phyloP scores from a whole-genome alignment of 2,113 vertebrate genomes.

The Myotis lucifugus region DNA sequence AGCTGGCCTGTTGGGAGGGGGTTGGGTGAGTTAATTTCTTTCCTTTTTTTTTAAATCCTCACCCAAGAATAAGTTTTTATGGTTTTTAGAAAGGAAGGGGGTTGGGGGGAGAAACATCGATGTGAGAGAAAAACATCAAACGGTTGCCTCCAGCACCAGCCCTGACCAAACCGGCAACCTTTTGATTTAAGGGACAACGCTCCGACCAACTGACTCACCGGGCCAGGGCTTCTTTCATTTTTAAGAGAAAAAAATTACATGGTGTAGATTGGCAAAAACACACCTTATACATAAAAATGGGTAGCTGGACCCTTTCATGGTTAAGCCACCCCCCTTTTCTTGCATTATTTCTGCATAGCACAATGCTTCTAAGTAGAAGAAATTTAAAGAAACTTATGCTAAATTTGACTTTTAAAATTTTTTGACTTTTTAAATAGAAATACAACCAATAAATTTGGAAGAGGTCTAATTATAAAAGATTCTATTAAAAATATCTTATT shows the following conservation, averaged over 20 bases:
- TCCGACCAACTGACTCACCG: neutral
- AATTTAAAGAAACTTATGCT: slow-evolving; percentile 6
- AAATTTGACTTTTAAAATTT: neutral
- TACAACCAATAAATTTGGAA: slow-evolving; percentile 23
- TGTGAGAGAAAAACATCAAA: neutral
- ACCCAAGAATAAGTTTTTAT: neutral
- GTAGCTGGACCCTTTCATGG: neutral
- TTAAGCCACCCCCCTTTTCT: neutral
- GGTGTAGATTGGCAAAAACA: slow-evolving; percentile 42
- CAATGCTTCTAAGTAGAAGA: slow-evolving; percentile 13
- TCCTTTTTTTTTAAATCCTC: slow-evolving; percentile 51
- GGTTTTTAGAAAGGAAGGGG: neutral
- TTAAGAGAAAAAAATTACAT: slow-evolving; percentile 23
- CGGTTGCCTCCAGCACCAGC: neutral
- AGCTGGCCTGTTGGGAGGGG: slow-evolving; percentile 81
- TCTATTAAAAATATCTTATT: neutral
- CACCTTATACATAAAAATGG: slow-evolving; percentile 23
- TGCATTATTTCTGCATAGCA: neutral
- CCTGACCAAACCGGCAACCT: neutral
- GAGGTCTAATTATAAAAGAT: neutral
- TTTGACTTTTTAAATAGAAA: slow-evolving; percentile 32
- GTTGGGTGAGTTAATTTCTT: slow-evolving; percentile 82
- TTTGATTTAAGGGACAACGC: neutral
- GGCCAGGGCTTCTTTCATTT: slow-evolving; percentile 60
- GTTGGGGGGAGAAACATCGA: neutral